These are phyloP conservation scores for Platalea minor DNA, from an alignment of 2,797 vertebrate genomes.

Conservation along the genomic window DNA sequence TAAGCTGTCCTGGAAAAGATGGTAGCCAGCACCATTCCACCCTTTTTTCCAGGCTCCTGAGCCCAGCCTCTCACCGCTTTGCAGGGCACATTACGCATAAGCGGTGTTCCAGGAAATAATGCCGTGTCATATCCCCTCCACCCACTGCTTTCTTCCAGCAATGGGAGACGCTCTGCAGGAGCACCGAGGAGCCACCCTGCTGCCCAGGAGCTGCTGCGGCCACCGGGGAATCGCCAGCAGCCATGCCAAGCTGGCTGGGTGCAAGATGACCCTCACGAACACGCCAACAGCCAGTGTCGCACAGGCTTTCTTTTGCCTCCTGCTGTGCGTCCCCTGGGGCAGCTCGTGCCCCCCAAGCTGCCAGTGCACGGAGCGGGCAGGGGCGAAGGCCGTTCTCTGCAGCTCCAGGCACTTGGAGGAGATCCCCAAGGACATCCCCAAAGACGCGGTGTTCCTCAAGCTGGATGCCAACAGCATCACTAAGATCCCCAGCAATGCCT, in stretches of 20 bases:
- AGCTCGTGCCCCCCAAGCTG: slow-evolving; percentile 84
- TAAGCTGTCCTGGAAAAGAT: neutral
- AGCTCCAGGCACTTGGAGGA: slow-evolving; percentile 83
- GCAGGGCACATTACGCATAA: neutral
- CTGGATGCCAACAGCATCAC: slow-evolving; percentile 90
- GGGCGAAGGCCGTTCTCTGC: slow-evolving; percentile 86
- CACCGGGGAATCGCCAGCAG: neutral
- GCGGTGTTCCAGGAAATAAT: neutral
- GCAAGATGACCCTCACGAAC: neutral
- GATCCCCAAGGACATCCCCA: slow-evolving; percentile 86
- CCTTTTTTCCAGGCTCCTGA: neutral
- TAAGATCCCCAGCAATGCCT: slow-evolving; percentile 86
- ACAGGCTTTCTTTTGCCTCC: slow-evolving; percentile 64
- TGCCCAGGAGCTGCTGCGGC: neutral
- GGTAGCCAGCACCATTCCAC: neutral
- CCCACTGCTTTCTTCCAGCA: neutral
- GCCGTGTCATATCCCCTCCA: neutral
- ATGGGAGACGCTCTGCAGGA: neutral
- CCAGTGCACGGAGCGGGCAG: slow-evolving; percentile 83
- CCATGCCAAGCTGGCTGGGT: neutral
- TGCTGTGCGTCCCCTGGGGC: slow-evolving; percentile 65
- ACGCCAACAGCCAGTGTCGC: accelerated
- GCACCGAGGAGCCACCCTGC: neutral
- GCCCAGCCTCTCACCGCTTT: neutral
- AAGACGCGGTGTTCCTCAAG: slow-evolving; percentile 82